Evolutionary conservation across 1,140 invertebrate species (phyloP).

Genomic region (Drosophila erecta): DNA sequence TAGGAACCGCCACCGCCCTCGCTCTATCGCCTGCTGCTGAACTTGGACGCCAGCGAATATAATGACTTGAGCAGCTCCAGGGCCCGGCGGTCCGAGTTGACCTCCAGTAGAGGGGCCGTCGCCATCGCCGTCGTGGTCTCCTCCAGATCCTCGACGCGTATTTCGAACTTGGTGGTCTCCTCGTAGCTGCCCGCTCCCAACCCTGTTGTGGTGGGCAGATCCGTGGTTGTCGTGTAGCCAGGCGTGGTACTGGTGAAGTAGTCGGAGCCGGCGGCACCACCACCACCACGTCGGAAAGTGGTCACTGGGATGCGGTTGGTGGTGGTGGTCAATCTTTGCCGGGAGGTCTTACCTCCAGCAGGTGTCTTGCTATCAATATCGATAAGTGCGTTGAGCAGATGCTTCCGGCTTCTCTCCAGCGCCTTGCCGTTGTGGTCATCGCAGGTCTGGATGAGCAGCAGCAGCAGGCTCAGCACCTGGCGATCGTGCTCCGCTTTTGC

Average conservation of each 20-base stretch:
- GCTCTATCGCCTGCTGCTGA: slow-evolving; percentile 82
- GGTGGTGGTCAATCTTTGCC: slow-evolving; percentile 66
- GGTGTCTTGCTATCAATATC: slow-evolving; percentile 85
- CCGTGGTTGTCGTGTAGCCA: slow-evolving; percentile 67
- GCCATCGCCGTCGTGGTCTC: slow-evolving; percentile 57
- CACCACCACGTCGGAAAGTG: slow-evolving; percentile 62
- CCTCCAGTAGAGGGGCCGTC: slow-evolving; percentile 40
- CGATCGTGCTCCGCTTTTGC: slow-evolving; percentile 91
- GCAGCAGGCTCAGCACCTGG: slow-evolving; percentile 89
- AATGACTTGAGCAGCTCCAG: slow-evolving; percentile 92
- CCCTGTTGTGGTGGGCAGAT: slow-evolving; percentile 59
- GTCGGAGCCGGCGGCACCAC: slow-evolving; percentile 36
- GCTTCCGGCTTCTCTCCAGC: slow-evolving; percentile 87
- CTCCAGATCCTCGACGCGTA: slow-evolving; percentile 77
- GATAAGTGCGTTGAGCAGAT: slow-evolving; percentile 88
- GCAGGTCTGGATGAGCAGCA: slow-evolving; percentile 91
- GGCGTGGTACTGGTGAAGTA: slow-evolving; percentile 65
- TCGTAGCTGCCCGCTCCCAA: slow-evolving; percentile 57
- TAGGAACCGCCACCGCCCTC: slow-evolving; percentile 49
- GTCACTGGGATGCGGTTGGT: slow-evolving; percentile 70
- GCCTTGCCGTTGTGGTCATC: slow-evolving; percentile 89
- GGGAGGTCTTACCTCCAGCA: slow-evolving; percentile 71
- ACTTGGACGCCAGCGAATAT: slow-evolving; percentile 92
- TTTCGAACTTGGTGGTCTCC: slow-evolving; percentile 82
- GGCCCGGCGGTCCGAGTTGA: slow-evolving; percentile 89